These are phyloP conservation scores for Lampris megalopsis DNA, from an alignment of 2,113 vertebrate species.

Conservation along the genomic window DNA sequence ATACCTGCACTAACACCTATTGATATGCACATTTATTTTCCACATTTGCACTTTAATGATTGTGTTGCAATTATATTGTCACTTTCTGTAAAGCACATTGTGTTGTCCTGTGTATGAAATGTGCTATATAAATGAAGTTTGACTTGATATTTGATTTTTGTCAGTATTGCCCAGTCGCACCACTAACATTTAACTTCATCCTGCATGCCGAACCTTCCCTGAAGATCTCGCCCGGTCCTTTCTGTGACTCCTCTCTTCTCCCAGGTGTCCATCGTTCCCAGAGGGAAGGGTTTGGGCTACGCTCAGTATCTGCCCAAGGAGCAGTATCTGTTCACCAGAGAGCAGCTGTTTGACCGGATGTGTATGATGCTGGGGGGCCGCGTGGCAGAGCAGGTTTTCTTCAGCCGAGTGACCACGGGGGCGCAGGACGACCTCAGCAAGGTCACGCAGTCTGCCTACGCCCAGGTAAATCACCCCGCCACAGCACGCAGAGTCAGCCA, in stretches of 20 bases:
- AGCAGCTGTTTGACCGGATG: constrained; percentile 97
- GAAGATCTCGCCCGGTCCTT: background rate
- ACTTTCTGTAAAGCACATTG: too few relatives aligned
- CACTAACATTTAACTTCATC: too few relatives aligned
- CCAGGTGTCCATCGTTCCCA: constrained; percentile 96
- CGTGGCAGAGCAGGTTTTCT: constrained; percentile 95
- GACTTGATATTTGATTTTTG: too few relatives aligned
- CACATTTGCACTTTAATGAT: too few relatives aligned
- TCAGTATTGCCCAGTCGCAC: too few relatives aligned
- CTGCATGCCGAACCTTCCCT: background rate
- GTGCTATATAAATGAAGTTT: too few relatives aligned
- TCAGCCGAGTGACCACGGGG: constrained; percentile 90
- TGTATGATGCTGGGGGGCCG: constrained; percentile 96
- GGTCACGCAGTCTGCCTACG: constrained; percentile 96
- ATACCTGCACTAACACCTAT: too few relatives aligned
- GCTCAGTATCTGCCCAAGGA: constrained; percentile 95
- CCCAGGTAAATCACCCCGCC: constrained; percentile 84
- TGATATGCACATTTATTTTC: too few relatives aligned
- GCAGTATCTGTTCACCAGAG: constrained; percentile 92
- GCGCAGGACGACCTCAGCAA: constrained; percentile 95
- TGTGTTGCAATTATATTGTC: too few relatives aligned
- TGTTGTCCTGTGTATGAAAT: too few relatives aligned
- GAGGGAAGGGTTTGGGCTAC: constrained; percentile 93
- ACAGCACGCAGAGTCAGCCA: constrained; percentile 2
- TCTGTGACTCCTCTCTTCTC: background rate